Conservation (phyloP, 1,140 invertebrate species). For the Laupala kohalensis region DNA sequence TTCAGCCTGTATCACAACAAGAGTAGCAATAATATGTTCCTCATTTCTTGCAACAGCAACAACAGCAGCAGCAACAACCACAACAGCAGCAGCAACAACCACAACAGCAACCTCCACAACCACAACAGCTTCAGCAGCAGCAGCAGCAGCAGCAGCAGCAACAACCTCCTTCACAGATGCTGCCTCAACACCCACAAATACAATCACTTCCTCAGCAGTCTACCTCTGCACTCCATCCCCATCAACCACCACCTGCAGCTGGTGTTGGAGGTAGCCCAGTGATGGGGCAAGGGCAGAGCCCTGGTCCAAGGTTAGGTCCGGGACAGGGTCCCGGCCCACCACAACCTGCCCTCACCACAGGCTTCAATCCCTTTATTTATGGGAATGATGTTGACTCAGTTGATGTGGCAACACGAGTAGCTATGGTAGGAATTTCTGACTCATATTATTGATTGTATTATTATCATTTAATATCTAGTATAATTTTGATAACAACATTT, state of each 20-base stretch:
- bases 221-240: neutral
- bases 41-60: too few relatives aligned
- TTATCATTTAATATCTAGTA: neutral
- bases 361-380: constrained; percentile 79
- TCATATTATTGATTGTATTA: neutral
- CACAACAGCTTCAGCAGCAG: neutral
- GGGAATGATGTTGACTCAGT: constrained; percentile 96
- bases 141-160: neutral
- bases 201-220: neutral
- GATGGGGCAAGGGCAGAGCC: neutral
- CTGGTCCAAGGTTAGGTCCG: neutral
- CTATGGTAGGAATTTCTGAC: constrained; percentile 63
- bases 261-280: neutral
- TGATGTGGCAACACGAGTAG: constrained; percentile 94
- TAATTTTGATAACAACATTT: neutral
- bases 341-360: neutral
- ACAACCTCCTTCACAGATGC: neutral
- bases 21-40: too few relatives aligned
- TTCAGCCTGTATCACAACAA: too few relatives aligned
- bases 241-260: neutral
- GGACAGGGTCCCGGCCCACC: neutral
- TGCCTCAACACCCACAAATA: neutral
- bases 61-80: neutral
- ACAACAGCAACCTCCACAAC: neutral
- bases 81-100: neutral